phyloP scores from a whole-genome alignment of 2,113 vertebrate genomes.

The Garra rufa region DNA sequence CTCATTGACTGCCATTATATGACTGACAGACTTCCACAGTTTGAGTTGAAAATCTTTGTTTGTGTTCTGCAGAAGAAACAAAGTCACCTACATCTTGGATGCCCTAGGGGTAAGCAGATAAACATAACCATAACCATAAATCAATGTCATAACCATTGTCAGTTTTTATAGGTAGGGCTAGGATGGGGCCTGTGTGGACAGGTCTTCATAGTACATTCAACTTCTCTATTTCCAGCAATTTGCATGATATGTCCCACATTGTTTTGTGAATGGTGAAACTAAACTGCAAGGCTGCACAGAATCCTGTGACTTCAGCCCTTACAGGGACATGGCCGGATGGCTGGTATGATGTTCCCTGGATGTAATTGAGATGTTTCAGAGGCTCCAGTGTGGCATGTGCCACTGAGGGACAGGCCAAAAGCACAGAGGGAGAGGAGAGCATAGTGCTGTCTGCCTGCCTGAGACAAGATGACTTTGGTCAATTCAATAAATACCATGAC shows the following conservation, averaged over 20 bases:
- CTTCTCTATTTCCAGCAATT: background rate
- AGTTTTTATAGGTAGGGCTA: no score
- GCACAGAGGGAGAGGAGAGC: constrained; percentile 9
- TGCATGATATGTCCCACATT: background rate
- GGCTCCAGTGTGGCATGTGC: constrained; percentile 57
- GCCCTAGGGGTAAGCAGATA: no score
- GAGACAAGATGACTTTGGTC: constrained; percentile 50
- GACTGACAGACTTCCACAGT: no score
- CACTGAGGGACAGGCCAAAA: constrained; percentile 45
- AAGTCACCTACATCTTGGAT: no score
- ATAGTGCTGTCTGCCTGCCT: constrained; percentile 33
- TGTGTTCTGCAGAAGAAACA: no score
- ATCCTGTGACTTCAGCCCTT: background rate
- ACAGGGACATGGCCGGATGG: constrained; percentile 55
- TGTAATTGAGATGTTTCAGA: constrained; percentile 64
- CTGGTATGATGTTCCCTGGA: constrained; percentile 50
- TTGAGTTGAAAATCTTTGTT: no score
- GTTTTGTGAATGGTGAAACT: background rate
- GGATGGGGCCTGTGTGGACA: background rate
- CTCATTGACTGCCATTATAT: no score
- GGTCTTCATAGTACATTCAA: background rate
- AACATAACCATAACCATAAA: no score
- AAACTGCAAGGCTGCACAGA: constrained; percentile 14
- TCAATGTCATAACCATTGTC: no score
- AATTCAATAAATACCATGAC: constrained; percentile 51